Evolutionary conservation across 1,140 invertebrate genomes (phyloP).

Genomic region (Pristionchus pacificus): DNA sequence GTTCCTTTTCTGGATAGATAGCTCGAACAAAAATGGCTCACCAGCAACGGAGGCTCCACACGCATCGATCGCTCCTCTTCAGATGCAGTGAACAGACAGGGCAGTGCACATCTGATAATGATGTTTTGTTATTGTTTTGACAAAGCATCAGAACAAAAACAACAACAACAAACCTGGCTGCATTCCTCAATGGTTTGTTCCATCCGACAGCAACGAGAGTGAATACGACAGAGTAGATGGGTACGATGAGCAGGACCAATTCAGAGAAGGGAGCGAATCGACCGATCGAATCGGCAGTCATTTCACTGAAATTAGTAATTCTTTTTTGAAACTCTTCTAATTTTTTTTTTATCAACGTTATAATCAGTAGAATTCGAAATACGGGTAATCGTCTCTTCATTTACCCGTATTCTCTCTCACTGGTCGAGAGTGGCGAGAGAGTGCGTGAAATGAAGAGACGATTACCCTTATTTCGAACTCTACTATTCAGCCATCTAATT

Average conservation of each 20-base stretch:
- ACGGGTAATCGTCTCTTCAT: too few species aligned
- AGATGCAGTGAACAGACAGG: slow-evolving; percentile 14
- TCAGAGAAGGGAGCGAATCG: slow-evolving; percentile 25
- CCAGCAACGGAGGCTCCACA: background rate
- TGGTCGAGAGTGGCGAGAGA: too few species aligned
- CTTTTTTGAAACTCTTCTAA: background rate
- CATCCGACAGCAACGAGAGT: slow-evolving; percentile 18
- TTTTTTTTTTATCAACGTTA: too few species aligned
- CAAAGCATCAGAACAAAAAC: background rate
- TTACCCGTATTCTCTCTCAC: too few species aligned
- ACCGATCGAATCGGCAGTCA: slow-evolving; percentile 4
- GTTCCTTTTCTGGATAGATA: background rate
- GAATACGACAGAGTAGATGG: slow-evolving; percentile 20
- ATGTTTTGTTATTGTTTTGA: background rate
- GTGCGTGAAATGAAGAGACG: too few species aligned
- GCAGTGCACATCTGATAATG: slow-evolving; percentile 7
- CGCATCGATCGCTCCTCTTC: slow-evolving; percentile 6
- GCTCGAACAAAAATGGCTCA: background rate
- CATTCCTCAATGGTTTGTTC: slow-evolving; percentile 18
- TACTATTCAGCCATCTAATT: background rate
- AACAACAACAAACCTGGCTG: background rate
- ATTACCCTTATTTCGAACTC: too few species aligned
- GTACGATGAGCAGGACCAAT: slow-evolving; percentile 18
- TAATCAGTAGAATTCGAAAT: too few species aligned
- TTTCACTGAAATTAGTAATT: background rate